Evolutionary conservation across 2,113 vertebrate species (phyloP).

Genomic region (Fulmarus glacialis): DNA sequence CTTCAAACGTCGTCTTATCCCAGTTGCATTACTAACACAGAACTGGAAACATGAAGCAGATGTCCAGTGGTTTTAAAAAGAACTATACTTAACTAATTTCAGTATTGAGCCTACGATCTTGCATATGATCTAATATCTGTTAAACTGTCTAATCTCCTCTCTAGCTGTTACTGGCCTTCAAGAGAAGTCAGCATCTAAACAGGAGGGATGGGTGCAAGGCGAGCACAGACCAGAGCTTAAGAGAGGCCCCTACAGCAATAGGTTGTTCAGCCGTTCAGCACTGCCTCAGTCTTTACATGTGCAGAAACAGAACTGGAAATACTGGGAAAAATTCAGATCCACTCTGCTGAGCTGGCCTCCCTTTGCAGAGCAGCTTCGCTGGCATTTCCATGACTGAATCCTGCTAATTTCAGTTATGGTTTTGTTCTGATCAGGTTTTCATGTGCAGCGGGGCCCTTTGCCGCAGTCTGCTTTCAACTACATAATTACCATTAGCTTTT

Average conservation of each 20-base stretch:
- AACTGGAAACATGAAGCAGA: neutral
- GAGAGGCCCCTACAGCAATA: neutral
- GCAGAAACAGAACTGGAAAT: neutral
- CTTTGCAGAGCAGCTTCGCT: neutral
- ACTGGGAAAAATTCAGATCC: neutral
- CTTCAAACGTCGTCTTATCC: neutral
- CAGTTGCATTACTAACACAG: neutral
- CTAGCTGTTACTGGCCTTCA: neutral
- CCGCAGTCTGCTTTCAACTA: neutral
- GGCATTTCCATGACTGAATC: fast-evolving
- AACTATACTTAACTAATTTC: neutral
- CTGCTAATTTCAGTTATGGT: neutral
- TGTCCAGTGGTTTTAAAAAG: neutral
- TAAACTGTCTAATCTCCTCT: neutral
- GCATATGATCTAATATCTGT: neutral
- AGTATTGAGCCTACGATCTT: neutral
- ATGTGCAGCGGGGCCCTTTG: neutral
- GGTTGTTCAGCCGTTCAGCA: neutral
- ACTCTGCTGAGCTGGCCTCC: neutral
- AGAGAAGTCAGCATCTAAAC: neutral
- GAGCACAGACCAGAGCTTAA: neutral
- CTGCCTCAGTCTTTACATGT: neutral
- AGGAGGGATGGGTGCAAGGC: neutral
- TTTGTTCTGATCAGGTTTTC: neutral
- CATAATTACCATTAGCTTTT: neutral